These are phyloP conservation scores for Hypanus sabinus DNA, from an alignment of 2,113 vertebrate species.

Conservation along the genomic window DNA sequence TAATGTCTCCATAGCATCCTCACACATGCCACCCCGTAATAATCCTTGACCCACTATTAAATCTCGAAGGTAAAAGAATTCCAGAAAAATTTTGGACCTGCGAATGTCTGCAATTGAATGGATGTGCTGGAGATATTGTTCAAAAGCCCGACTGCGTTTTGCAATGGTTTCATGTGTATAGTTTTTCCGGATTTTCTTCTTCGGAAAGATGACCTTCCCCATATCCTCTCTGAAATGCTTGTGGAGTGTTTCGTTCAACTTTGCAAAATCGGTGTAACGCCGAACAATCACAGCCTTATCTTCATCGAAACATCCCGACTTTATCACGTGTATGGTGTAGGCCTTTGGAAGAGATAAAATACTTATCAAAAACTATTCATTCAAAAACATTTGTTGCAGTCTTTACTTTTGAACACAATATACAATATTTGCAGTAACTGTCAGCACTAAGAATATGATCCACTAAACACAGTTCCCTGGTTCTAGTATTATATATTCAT, in stretches of 20 bases:
- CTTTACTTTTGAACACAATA: background rate
- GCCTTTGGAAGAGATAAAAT: conserved; percentile 54
- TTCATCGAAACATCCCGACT: conserved; percentile 64
- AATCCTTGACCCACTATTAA: conserved; percentile 69
- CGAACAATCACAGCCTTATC: conserved; percentile 71
- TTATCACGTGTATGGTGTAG: conserved; percentile 84
- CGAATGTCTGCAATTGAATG: conserved; percentile 66
- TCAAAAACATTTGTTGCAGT: background rate
- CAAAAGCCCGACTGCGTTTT: conserved; percentile 85
- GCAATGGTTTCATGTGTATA: conserved; percentile 86
- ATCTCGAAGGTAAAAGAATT: conserved; percentile 82
- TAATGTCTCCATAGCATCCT: conserved; percentile 72
- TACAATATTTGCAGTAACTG: background rate
- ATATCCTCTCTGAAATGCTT: conserved; percentile 69
- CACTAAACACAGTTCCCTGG: background rate
- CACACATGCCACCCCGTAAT: conserved; percentile 72
- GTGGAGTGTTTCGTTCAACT: conserved; percentile 69
- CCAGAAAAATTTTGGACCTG: conserved; percentile 61
- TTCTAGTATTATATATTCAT: too few species aligned
- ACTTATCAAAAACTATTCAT: background rate
- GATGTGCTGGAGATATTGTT: conserved; percentile 83
- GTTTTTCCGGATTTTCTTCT: conserved; percentile 78
- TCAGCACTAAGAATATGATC: background rate
- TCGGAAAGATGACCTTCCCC: conserved; percentile 75
- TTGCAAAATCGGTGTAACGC: conserved; percentile 84